Conservation (phyloP, 2,888 invertebrate genomes). For the Deladenus siricidicola region DNA sequence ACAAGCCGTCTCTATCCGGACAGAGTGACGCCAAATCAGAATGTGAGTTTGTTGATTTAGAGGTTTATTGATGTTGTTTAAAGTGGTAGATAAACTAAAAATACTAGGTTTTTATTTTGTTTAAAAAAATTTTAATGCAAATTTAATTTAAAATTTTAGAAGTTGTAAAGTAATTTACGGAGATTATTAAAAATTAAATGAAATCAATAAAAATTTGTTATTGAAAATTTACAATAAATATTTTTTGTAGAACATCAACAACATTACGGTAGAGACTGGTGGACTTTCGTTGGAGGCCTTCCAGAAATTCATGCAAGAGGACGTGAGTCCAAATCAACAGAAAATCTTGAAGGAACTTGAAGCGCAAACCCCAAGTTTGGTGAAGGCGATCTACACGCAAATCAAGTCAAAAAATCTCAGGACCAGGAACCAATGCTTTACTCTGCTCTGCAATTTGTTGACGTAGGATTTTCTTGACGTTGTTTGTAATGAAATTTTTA, state of each 20-base stretch:
- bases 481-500: neutral
- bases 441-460: constrained; percentile 60
- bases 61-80: too few species aligned
- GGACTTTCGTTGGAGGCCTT: constrained; percentile 3
- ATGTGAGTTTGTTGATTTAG: neutral
- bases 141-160: too few species aligned
- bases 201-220: too few species aligned
- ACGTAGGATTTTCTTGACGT: constrained; percentile 1
- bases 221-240: neutral
- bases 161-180: too few species aligned
- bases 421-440: constrained; percentile 82
- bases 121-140: too few species aligned
- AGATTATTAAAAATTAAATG: too few species aligned
- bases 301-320: constrained; percentile 15
- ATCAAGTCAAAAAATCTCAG: constrained; percentile 70
- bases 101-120: too few species aligned
- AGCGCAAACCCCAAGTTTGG: constrained; percentile 62
- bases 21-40: neutral
- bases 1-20: constrained; percentile 63
- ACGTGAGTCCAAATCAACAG: constrained; percentile 13
- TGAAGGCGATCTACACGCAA: constrained; percentile 78
- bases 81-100: too few species aligned
- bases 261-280: neutral
- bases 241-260: neutral
- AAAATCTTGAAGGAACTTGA: constrained; percentile 21